Evolutionary conservation across 2,888 invertebrate species (phyloP), one percentile per base, ranked within the genome.

Genomic region (Mamestra brassicae): DNA sequence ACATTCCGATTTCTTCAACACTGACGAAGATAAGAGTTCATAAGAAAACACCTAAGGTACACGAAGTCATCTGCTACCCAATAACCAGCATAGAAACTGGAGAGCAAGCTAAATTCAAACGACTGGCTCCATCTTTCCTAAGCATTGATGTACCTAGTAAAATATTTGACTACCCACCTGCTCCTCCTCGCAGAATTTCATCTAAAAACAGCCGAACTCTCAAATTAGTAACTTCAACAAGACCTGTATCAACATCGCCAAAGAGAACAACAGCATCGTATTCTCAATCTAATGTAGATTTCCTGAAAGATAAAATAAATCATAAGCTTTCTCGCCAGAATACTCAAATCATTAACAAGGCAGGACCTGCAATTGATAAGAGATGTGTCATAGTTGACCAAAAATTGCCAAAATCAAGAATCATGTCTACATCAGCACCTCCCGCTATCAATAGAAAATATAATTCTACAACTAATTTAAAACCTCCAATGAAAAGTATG

Each of bases 1-100:
- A 98, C 94, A 98, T 98, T 94, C 98, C 98, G 90, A 98, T 98
- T 90, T 98, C 98, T 83, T 97, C 98, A 66, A 98, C 98, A 85
- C 95, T 98, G 91, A 98, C 98, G 87, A 98, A 98, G 96, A 98
- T 98, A 91, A 97, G 98, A 92, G 97, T 98, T 68, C 98, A 98
- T 93, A 98, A 97, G 95, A 97, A 97, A 90, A 93, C 95, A 77
- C 96, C 97, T 77, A 93, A 94, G 78, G 85, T 92, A 70, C 94
- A 94, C 62, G 97, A 97, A 94, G 97, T 97, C 57, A 94, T 97
- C 81, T 97, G 97, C 91, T 97, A 97, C 90, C 97, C 97, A 52
- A 83, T 95, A 42, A 97, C 97, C 57, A 93, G 91, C 72, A 94
- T 96, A 79, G 92, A 94, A 82, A 90, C 90, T 17, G 90, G 91